Conservation (phyloP, 2,797 vertebrate genomes). For the Hippoglossus hippoglossus region DNA sequence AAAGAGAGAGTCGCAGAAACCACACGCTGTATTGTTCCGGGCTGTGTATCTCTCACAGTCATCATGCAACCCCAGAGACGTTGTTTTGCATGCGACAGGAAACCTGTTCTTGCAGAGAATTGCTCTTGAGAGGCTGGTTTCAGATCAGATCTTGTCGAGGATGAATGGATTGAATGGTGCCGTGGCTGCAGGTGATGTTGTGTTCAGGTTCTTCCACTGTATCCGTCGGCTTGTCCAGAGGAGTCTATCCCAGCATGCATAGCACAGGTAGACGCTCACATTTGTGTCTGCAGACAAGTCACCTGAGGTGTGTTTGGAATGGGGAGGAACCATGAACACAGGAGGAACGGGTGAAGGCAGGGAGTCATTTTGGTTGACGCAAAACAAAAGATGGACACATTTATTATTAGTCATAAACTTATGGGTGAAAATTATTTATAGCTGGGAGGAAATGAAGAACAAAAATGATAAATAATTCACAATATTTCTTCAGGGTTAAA, state of each 20-base stretch:
- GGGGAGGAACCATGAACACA: background rate
- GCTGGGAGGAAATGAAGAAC: too few relatives aligned
- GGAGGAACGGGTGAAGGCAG: background rate
- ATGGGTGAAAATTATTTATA: too few relatives aligned
- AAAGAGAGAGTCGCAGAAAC: constrained; percentile 19
- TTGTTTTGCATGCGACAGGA: background rate
- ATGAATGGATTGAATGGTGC: background rate
- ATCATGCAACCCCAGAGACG: constrained; percentile 7
- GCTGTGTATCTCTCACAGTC: constrained; percentile 11
- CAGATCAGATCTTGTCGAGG: constrained; percentile 50
- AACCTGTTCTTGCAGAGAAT: constrained; percentile 40
- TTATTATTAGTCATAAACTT: too few relatives aligned
- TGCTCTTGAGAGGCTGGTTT: background rate
- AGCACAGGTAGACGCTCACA: background rate
- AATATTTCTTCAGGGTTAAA: too few relatives aligned
- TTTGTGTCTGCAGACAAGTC: constrained; percentile 3
- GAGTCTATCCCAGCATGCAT: background rate
- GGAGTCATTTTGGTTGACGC: too few relatives aligned
- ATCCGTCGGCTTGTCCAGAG: background rate
- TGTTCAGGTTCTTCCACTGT: background rate
- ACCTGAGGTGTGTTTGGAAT: background rate
- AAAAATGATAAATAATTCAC: background rate
- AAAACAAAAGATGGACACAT: too few relatives aligned
- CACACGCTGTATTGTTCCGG: background rate
- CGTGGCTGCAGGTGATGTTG: background rate